Conservation (phyloP, 2,797 vertebrate genomes). For the Halcyon chelicuti region DNA sequence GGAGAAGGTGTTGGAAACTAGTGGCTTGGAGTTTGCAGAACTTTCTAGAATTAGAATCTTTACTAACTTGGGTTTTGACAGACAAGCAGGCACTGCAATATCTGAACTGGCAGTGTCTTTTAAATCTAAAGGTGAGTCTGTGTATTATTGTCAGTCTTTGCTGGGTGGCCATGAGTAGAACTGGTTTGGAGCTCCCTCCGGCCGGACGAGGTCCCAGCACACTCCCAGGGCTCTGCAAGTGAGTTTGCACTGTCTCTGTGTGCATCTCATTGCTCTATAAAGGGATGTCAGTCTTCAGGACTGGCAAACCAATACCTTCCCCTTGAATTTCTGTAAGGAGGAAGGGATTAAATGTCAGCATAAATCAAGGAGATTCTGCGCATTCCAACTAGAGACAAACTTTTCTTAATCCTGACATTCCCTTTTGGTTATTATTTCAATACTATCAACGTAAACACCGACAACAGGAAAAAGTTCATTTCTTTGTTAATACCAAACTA, state of each 20-base stretch:
- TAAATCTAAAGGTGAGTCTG: not conserved
- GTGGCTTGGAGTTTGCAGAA: not conserved
- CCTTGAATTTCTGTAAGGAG: not conserved
- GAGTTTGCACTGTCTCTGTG: not conserved
- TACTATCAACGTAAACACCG: not conserved
- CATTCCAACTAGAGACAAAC: not conserved
- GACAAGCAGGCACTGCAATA: not conserved
- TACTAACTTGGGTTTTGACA: not conserved
- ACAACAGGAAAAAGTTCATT: not conserved
- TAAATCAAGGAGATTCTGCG: not conserved
- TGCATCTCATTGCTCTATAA: not conserved
- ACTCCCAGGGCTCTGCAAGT: not conserved
- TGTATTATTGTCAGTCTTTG: not conserved
- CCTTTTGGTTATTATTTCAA: not conserved
- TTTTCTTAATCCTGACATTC: not conserved
- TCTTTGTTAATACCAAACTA: not conserved
- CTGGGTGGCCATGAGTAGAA: not conserved
- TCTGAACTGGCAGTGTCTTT: not conserved
- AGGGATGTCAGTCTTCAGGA: not conserved
- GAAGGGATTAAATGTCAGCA: not conserved
- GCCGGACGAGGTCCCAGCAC: not conserved
- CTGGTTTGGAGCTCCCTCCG: not conserved
- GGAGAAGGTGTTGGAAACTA: not conserved
- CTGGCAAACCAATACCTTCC: not conserved
- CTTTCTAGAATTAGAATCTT: not conserved